These are phyloP conservation scores for Cheilosia vulpina DNA, from an alignment of 2,888 invertebrate genomes.

Conservation along the genomic window DNA sequence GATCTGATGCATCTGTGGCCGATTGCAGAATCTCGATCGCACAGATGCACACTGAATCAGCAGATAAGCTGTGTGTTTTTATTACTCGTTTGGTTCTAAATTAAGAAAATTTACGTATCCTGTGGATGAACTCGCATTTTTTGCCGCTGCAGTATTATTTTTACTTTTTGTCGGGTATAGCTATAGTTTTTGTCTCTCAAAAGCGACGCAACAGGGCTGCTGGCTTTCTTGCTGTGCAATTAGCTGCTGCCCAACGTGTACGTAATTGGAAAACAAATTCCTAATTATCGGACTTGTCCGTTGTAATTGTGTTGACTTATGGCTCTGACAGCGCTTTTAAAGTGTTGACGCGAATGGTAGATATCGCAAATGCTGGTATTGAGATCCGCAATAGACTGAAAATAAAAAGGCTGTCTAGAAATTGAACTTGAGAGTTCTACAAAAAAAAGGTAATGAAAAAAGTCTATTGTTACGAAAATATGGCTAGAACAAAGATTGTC, in stretches of 20 bases:
- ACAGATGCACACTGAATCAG: conserved; percentile 59
- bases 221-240: conserved; percentile 27
- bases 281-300: conserved; percentile 31
- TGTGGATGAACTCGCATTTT: conserved; percentile 39
- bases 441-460: too few relatives aligned
- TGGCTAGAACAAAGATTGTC: too few relatives aligned
- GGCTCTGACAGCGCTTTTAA: not conserved
- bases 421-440: too few relatives aligned
- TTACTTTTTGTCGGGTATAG: not conserved
- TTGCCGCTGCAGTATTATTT: conserved; percentile 13
- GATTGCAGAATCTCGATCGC: conserved; percentile 68
- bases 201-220: not conserved
- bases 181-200: conserved; percentile 7
- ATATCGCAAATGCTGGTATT: too few relatives aligned
- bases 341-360: not conserved
- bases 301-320: conserved; percentile 1
- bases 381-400: too few relatives aligned
- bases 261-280: conserved; percentile 26
- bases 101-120: conserved; percentile 60
- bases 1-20: conserved; percentile 60
- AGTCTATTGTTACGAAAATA: too few relatives aligned
- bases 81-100: conserved; percentile 45
- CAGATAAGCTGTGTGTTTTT: conserved; percentile 34
- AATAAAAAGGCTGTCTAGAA: too few relatives aligned
- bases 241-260: conserved; percentile 26